Evolutionary conservation across 2,888 invertebrate genomes (phyloP), one percentile per base, ranked within the genome.

Genomic region (Oscheius sp.): DNA sequence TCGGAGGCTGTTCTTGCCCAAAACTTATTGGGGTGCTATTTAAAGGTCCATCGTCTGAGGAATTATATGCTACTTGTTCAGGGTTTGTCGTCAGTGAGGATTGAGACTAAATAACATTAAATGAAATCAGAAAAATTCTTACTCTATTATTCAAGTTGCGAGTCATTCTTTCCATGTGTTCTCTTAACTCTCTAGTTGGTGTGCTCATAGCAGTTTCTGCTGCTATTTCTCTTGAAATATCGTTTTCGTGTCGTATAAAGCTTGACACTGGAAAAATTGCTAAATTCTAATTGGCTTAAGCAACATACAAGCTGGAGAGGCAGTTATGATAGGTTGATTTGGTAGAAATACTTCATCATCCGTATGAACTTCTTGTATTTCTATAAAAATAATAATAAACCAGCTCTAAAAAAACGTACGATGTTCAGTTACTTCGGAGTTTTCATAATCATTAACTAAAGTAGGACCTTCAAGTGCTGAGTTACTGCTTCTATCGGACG

Each of bases 261-360:
- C 61, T 61, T 3, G 15, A 17, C 27, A 58, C 39, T 39, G 25
- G 1, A 25, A 39, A 25, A n/a, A n/a, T n/a, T n/a, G n/a, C n/a
- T n/a, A n/a, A n/a, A n/a, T n/a, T n/a, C n/a, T n/a, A n/a, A n/a
- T n/a, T n/a, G n/a, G n/a, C n/a, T 20, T 12, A 42, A 8, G 27
- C 1, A 61, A 27, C 61, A 15, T 45, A 61, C 61, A 45, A 6
- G 55, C 55, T 4, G 55, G 55, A n/a, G 55, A 55, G 17, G 33
- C 55, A 15, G 17, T 15, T n/a, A 17, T 42, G 42, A 17, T 42
- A 12, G 5, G 8, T 15, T 34, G 20, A 31, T 53, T 31, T 17
- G 29, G 53, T 12, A 48, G 48, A 23, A 25, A 48, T n/a, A 48
- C 27, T 29, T 53, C 53, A 55, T 55, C 23, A 34, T 31, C 55